These are phyloP conservation scores for Bufo gargarizans DNA, from an alignment of 2,113 vertebrate species.

Conservation along the genomic window DNA sequence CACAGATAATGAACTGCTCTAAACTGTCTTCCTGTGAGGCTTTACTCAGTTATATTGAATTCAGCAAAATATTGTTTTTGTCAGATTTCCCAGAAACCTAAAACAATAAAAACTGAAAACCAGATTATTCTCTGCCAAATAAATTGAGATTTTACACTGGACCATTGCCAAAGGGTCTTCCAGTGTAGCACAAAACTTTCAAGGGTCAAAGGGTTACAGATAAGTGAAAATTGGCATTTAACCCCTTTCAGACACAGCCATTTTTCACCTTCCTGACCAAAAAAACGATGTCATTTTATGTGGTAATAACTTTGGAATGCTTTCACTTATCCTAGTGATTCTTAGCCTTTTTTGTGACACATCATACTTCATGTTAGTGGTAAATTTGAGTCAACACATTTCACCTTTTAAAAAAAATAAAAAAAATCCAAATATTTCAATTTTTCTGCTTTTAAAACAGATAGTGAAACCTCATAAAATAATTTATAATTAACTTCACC, in stretches of 20 bases:
- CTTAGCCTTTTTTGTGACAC: no score
- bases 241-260: neutral
- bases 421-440: no score
- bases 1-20: neutral
- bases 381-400: no score
- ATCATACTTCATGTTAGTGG: no score
- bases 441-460: no score
- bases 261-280: no score
- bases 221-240: neutral
- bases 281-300: no score
- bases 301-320: no score
- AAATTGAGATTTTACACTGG: neutral
- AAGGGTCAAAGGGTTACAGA: neutral
- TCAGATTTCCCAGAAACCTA: constrained; percentile 48
- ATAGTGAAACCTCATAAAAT: no score
- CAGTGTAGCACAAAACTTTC: neutral
- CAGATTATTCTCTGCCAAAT: constrained; percentile 38
- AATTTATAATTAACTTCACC: no score
- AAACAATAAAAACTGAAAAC: constrained; percentile 35
- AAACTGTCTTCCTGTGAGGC: constrained; percentile 2
- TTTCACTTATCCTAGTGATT: no score
- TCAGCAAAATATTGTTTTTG: constrained; percentile 54
- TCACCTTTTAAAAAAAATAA: no score
- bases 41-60: constrained; percentile 15
- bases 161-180: neutral